These are phyloP conservation scores for Pasiphila rectangulata DNA, from an alignment of 2,888 invertebrate species.

Conservation along the genomic window DNA sequence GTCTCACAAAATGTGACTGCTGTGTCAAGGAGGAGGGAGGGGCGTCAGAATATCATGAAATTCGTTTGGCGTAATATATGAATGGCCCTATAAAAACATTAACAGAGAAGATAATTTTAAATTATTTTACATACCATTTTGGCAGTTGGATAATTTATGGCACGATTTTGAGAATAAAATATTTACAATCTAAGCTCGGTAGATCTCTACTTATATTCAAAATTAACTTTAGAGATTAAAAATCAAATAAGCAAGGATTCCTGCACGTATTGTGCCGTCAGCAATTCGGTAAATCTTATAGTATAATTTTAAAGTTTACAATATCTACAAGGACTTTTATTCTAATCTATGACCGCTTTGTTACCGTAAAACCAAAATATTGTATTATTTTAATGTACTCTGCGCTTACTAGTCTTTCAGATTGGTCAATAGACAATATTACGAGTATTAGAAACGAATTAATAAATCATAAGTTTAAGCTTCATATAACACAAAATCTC, in stretches of 20 bases:
- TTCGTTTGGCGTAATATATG: too few species aligned
- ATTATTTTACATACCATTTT: not conserved
- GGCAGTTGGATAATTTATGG: slow-evolving; percentile 14
- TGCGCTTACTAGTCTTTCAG: too few species aligned
- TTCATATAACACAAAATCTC: too few species aligned
- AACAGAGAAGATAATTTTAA: too few species aligned
- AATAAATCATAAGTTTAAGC: too few species aligned
- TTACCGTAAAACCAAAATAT: not conserved
- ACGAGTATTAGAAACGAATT: too few species aligned
- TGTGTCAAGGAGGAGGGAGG: too few species aligned
- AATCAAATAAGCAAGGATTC: slow-evolving; percentile 9
- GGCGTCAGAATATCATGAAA: too few species aligned
- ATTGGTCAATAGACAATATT: too few species aligned
- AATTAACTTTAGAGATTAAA: slow-evolving; percentile 6
- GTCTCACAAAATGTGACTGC: too few species aligned
- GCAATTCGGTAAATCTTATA: slow-evolving; percentile 37
- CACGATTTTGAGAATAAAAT: slow-evolving; percentile 22
- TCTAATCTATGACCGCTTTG: not conserved
- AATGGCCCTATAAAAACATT: too few species aligned
- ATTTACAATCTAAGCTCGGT: slow-evolving; percentile 32
- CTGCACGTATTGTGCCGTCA: slow-evolving; percentile 26
- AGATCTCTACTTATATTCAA: slow-evolving; percentile 17
- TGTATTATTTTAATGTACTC: too few species aligned
- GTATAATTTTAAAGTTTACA: slow-evolving; percentile 36
- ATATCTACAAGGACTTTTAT: slow-evolving; percentile 56